These are phyloP conservation scores for Syndactyla subalaris DNA, from an alignment of 2,797 vertebrate species.

Conservation along the genomic window DNA sequence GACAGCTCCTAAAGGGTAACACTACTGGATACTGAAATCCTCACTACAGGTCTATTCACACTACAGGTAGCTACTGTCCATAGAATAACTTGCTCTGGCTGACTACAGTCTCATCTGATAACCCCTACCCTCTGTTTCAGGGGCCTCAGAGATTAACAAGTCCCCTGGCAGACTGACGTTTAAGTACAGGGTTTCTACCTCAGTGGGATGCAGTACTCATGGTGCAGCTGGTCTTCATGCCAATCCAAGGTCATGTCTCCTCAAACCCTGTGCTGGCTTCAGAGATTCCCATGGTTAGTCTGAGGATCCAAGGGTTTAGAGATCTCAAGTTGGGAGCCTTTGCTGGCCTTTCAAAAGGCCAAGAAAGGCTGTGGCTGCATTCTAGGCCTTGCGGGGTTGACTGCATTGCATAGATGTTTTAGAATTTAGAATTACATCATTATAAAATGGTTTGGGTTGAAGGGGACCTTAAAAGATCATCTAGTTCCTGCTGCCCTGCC, in stretches of 20 bases:
- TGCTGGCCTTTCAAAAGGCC: neutral
- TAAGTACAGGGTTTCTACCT: neutral
- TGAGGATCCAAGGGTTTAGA: neutral
- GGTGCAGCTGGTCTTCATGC: neutral
- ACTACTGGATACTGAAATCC: neutral
- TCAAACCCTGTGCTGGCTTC: neutral
- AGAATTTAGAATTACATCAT: neutral
- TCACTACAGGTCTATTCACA: neutral
- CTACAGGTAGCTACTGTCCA: neutral
- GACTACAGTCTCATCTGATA: neutral
- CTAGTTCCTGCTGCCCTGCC: neutral
- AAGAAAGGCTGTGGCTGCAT: neutral
- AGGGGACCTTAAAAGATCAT: neutral
- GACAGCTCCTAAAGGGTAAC: neutral
- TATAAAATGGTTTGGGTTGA: neutral
- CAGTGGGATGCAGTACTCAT: neutral
- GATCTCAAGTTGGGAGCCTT: neutral
- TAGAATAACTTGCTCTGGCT: neutral
- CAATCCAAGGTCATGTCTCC: neutral
- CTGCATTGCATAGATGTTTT: neutral
- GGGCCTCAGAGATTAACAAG: neutral
- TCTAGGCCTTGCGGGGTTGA: neutral
- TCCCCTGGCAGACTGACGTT: neutral
- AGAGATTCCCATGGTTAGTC: neutral
- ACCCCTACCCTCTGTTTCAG: neutral